phyloP scores from a whole-genome alignment of 1,140 invertebrate species.

The Drosophila subpulchrella region DNA sequence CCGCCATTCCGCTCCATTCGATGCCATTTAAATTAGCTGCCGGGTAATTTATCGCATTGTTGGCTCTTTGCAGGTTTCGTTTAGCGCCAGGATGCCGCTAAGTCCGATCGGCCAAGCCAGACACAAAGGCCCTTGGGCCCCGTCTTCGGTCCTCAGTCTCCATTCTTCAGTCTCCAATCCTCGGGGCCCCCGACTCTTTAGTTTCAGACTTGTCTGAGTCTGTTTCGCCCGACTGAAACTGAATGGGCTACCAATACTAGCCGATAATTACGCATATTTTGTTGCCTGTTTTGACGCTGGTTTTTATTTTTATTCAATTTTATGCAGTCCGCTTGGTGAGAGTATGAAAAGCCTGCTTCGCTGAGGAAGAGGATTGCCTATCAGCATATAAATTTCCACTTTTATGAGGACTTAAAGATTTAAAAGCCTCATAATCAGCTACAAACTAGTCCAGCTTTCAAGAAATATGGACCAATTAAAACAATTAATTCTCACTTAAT shows the following conservation, averaged over 20 bases:
- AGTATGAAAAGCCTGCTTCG: conserved; percentile 25
- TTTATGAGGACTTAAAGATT: conserved; percentile 10
- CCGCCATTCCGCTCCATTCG: conserved; percentile 43
- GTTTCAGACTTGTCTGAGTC: conserved; percentile 14
- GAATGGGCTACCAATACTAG: conserved; percentile 57
- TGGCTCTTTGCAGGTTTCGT: conserved; percentile 73
- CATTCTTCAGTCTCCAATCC: neutral
- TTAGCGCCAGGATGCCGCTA: conserved; percentile 76
- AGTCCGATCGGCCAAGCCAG: conserved; percentile 45
- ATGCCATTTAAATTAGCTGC: conserved; percentile 80
- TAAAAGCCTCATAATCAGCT: conserved; percentile 10
- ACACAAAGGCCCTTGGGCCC: conserved; percentile 71
- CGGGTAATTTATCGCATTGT: conserved; percentile 81
- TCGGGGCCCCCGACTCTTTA: conserved; percentile 3
- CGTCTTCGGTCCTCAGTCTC: conserved; percentile 2
- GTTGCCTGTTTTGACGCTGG: conserved; percentile 78
- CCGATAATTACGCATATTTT: conserved; percentile 81
- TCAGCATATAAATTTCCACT: conserved; percentile 27
- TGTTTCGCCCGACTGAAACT: conserved; percentile 29
- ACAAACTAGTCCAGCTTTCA: conserved; percentile 5
- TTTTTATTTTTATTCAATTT: conserved; percentile 70
- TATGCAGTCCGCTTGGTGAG: conserved; percentile 13
- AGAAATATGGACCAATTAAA: conserved; percentile 12
- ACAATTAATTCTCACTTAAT: conserved; percentile 7
- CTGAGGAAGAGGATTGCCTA: conserved; percentile 8